Base-by-base conservation (phyloP, 53 echinoderm and acorn worm genomes). In the Patiria pectinifera region DNA sequence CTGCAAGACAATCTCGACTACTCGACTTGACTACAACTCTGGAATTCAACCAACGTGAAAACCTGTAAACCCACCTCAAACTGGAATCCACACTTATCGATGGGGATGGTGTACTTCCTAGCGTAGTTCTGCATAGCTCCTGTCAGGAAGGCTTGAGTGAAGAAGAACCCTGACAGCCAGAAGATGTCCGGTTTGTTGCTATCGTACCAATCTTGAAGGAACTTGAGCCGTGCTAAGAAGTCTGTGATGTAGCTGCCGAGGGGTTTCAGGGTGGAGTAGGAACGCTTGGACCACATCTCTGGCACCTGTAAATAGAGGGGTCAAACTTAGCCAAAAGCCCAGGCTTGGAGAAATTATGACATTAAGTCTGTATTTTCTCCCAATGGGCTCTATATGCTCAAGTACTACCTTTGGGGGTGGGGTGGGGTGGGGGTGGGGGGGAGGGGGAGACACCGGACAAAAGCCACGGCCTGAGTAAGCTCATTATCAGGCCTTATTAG, bases 71-170 rank as follows among this genome's bases (percentile, higher is more conserved):
- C 78, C 59, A 99, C 99, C 99, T 99, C 99, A 97, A 99, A 99
- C 86, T 99, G 85, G 86, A 95, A 99, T 46, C 95, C 99, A 49
- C 96, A 96, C 86, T 99, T 97, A 85, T 99, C 99, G 62, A 99
- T 99, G 44, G 99, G 99, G 66, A 99, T 99, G 91, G 99, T 99
- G 92, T 99, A 99, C 80, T 99, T 99, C 59, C 99, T 79, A 61
- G 99, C 99, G 48, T 99, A 99, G 94, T 99, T 99, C 96, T 99
- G 99, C 99, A 97, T 96, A 62, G 99, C 97, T 12, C 99, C 99
- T 2, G 99, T 99, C 89, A 99, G 82, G 97, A 99, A 99, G 24
- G 99, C 99, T 76, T 99, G 99, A 7, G 99, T 99, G 96, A 99
- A 99, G 96, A 89, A 99, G 92, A 99, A 99, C 1, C 99, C 99